Conservation (phyloP, 2,113 vertebrate genomes). For the Nipponia nippon region DNA sequence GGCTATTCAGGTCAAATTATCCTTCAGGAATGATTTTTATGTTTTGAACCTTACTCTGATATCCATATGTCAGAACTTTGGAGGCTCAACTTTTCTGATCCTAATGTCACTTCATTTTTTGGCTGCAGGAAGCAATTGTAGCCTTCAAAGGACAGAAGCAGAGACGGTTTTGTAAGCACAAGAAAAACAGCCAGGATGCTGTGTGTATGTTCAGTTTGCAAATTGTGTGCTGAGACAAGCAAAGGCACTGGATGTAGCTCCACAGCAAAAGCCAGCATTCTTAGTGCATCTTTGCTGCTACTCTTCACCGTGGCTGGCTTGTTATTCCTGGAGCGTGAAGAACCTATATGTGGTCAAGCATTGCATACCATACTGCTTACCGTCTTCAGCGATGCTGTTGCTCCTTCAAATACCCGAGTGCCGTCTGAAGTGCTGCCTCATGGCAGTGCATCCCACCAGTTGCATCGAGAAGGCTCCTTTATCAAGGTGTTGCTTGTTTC, state of each 20-base stretch:
- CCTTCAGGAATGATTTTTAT: constrained; percentile 1
- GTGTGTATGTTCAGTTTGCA: background rate
- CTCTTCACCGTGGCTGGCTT: background rate
- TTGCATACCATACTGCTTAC: background rate
- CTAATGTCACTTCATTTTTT: constrained; percentile 1
- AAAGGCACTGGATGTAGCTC: background rate
- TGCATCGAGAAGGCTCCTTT: background rate
- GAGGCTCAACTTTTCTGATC: constrained; percentile 21
- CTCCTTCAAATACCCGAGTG: rapidly evolving
- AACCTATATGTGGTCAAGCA: rapidly evolving
- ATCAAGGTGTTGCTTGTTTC: background rate
- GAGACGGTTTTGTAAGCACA: background rate
- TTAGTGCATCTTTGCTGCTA: background rate
- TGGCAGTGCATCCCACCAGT: background rate
- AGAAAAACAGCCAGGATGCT: background rate
- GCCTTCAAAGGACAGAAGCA: background rate
- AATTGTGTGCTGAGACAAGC: background rate
- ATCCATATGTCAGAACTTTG: constrained; percentile 2
- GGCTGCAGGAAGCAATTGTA: background rate
- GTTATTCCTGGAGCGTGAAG: background rate
- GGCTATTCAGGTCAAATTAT: constrained; percentile 28
- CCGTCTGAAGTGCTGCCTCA: rapidly evolving
- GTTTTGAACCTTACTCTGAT: constrained; percentile 16
- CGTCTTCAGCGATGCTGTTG: rapidly evolving
- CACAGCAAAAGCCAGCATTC: rapidly evolving